These are phyloP conservation scores for Eonycteris spelaea DNA, from an alignment of 2,113 vertebrate species.

Conservation along the genomic window DNA sequence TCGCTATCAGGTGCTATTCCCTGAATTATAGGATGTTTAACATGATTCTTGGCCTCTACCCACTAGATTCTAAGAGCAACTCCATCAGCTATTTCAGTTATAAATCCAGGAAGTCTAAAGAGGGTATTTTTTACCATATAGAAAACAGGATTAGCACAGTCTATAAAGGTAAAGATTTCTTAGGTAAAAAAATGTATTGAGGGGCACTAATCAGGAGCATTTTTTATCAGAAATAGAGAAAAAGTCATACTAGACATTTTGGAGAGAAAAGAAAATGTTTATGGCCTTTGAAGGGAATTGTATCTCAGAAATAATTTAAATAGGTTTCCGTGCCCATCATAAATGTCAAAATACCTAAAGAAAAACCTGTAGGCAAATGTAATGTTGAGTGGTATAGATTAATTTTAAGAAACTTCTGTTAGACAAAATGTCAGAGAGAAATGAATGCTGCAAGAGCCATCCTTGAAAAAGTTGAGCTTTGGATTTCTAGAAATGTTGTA, in stretches of 20 bases:
- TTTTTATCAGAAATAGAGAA: neutral
- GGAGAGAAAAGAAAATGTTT: constrained; percentile 24
- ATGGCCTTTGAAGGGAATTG: constrained; percentile 14
- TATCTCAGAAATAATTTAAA: constrained; percentile 49
- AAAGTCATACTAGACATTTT: constrained; percentile 9
- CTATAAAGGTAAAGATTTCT: neutral
- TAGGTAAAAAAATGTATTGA: neutral
- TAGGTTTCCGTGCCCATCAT: neutral
- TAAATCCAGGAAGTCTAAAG: neutral
- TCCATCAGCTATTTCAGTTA: neutral
- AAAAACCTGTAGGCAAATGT: constrained; percentile 47
- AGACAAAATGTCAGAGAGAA: constrained; percentile 28
- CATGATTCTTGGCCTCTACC: neutral
- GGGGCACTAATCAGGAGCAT: neutral
- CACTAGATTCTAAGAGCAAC: neutral
- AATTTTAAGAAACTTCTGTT: constrained; percentile 9
- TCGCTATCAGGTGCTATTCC: neutral
- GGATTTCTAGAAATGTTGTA: neutral
- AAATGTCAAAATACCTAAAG: constrained; percentile 43
- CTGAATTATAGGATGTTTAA: neutral
- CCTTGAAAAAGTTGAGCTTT: neutral
- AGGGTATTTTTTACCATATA: neutral
- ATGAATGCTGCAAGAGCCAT: neutral
- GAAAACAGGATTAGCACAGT: neutral
- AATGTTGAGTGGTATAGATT: constrained; percentile 35